These are phyloP conservation scores for Uromys caudimaculatus DNA, from an alignment of 2,797 vertebrate genomes.

Conservation along the genomic window DNA sequence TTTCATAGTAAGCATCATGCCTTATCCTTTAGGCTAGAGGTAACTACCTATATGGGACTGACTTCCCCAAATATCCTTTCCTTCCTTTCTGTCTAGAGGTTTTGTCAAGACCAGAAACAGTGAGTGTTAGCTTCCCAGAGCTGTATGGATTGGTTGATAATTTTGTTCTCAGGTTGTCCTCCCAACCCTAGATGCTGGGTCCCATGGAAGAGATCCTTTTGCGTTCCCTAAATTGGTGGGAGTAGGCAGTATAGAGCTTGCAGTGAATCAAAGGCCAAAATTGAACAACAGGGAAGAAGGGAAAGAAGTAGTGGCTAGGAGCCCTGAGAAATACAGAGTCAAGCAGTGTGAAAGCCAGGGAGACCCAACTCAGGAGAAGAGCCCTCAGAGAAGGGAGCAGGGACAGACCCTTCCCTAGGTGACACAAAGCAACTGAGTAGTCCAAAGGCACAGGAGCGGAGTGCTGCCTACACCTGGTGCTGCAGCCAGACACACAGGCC, in stretches of 20 bases:
- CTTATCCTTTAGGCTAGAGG: background rate
- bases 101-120: background rate
- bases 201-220: constrained; percentile 49
- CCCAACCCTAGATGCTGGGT: constrained; percentile 34
- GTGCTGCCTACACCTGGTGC: constrained; percentile 51
- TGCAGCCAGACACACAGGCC: constrained; percentile 83
- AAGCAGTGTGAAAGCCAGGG: constrained; percentile 73
- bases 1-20: background rate
- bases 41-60: background rate
- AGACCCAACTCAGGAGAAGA: constrained; percentile 71
- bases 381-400: constrained; percentile 71
- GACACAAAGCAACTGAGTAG: constrained; percentile 70
- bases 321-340: constrained; percentile 71
- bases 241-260: constrained; percentile 51
- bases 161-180: background rate
- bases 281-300: constrained; percentile 70
- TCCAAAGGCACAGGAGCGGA: constrained; percentile 82
- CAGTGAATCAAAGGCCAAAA: constrained; percentile 42
- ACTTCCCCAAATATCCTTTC: background rate
- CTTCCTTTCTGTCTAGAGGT: constrained; percentile 29
- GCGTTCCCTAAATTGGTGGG: constrained; percentile 33
- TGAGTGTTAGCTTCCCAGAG: background rate
- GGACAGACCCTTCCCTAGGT: constrained; percentile 61
- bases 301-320: constrained; percentile 69
- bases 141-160: constrained; percentile 37